Conservation (phyloP, 2,888 invertebrate species). For the Rhynchonema sp. region DNA sequence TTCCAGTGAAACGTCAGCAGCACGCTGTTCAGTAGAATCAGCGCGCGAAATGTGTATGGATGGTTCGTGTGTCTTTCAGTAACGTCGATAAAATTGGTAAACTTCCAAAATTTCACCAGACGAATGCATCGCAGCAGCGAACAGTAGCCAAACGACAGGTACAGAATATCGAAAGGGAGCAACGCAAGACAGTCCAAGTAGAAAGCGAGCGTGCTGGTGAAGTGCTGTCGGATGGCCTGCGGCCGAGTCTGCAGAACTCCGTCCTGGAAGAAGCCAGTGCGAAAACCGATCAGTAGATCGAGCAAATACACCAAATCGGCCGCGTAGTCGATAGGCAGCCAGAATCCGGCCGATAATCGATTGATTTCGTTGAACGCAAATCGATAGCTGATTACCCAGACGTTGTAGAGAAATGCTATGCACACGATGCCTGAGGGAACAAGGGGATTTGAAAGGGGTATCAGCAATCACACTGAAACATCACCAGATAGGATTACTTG, state of each 20-base stretch:
- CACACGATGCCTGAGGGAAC: no score
- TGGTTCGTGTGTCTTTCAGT: slow-evolving; percentile 92
- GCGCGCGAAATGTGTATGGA: slow-evolving; percentile 58
- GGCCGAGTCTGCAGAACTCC: slow-evolving; percentile 91
- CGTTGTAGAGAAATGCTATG: slow-evolving; percentile 82
- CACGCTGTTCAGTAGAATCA: slow-evolving; percentile 54
- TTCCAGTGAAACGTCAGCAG: slow-evolving; percentile 99
- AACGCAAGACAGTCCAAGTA: slow-evolving; percentile 96
- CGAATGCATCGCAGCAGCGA: slow-evolving; percentile 85
- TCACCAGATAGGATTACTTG: no score
- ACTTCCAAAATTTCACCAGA: slow-evolving; percentile 86
- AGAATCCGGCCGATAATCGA: slow-evolving; percentile 28
- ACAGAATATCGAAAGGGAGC: slow-evolving; percentile 87
- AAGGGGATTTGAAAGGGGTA: no score
- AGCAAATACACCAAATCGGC: slow-evolving; percentile 85
- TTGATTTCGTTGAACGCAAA: slow-evolving; percentile 74
- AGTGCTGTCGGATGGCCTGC: slow-evolving; percentile 74
- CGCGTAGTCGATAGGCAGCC: slow-evolving; percentile 91
- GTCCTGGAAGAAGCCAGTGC: slow-evolving; percentile 76
- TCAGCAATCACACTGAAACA: no score
- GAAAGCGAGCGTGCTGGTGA: slow-evolving; percentile 81
- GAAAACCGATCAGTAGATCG: slow-evolving; percentile 90
- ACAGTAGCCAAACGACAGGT: slow-evolving; percentile 80
- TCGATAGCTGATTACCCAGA: slow-evolving; percentile 87
- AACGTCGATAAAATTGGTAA: slow-evolving; percentile 45